These are phyloP conservation scores for Pollenia labialis DNA, from an alignment of 2,888 invertebrate species.

Conservation along the genomic window DNA sequence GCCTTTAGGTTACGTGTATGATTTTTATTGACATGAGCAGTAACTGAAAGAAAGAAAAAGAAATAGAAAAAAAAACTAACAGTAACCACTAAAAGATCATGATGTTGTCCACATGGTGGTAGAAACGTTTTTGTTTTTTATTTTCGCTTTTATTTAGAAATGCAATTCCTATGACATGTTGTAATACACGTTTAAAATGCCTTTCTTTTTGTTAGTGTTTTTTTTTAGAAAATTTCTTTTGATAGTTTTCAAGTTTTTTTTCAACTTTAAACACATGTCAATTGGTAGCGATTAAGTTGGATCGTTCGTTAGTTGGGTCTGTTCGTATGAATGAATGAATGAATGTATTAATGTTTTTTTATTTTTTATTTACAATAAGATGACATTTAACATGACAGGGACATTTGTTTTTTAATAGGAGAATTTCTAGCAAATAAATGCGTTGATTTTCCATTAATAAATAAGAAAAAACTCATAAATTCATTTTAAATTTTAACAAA, in stretches of 20 bases:
- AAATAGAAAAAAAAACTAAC: constrained; percentile 19
- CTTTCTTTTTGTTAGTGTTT: constrained; percentile 55
- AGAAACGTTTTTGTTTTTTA: background rate
- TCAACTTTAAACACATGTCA: constrained; percentile 63
- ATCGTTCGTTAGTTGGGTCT: constrained; percentile 62
- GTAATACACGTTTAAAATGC: constrained; percentile 66
- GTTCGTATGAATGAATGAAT: constrained; percentile 24
- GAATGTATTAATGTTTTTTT: constrained; percentile 42
- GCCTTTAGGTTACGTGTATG: constrained; percentile 69
- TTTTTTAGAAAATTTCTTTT: constrained; percentile 36
- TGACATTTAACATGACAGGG: constrained; percentile 75
- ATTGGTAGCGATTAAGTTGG: constrained; percentile 72
- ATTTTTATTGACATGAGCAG: constrained; percentile 68
- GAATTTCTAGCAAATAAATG: constrained; percentile 21
- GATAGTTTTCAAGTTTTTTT: constrained; percentile 22
- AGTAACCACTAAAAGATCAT: constrained; percentile 57
- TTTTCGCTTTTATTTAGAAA: constrained; percentile 48
- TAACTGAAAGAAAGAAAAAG: constrained; percentile 46
- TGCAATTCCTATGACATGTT: constrained; percentile 68
- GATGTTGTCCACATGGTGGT: constrained; percentile 60
- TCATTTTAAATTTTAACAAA: background rate
- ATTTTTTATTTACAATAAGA: constrained; percentile 57
- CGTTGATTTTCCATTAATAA: constrained; percentile 45
- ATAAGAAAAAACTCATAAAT: background rate
- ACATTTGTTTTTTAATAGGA: constrained; percentile 66